Percentiles rank a stretch among this genome's conserved stretches.
Conservation (phyloP, 2,797 vertebrate species). For the Scolopax bukidnonensis region DNA sequence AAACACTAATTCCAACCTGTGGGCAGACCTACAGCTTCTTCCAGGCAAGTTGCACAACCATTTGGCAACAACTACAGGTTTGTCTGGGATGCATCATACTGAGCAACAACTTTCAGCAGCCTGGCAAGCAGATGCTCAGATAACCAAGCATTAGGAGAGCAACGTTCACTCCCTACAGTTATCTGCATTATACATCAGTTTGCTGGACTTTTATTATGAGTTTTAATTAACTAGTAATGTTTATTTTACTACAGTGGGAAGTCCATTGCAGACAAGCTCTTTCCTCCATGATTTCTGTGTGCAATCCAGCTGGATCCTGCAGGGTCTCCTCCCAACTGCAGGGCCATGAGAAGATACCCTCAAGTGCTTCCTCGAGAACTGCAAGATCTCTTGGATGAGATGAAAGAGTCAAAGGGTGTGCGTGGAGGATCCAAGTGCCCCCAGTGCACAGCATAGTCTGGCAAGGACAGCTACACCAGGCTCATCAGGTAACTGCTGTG, state of each 20-base stretch:
- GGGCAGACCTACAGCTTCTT: background rate
- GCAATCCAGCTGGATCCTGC: background rate
- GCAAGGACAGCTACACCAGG: background rate
- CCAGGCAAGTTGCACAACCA: accelerated
- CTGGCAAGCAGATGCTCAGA: background rate
- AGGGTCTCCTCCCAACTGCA: background rate
- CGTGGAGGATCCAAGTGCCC: background rate
- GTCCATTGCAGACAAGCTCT: background rate
- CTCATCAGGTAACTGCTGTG: background rate
- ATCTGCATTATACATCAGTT: background rate
- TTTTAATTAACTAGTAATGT: background rate
- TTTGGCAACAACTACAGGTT: background rate
- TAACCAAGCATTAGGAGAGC: background rate
- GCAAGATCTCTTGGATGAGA: background rate
- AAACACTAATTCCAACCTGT: background rate
- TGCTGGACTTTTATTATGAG: background rate
- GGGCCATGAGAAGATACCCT: background rate
- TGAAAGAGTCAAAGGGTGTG: accelerated
- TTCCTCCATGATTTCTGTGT: background rate
- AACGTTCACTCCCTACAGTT: too few relatives aligned
- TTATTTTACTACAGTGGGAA: background rate
- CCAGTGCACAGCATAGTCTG: background rate
- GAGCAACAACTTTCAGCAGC: background rate
- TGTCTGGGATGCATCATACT: background rate
- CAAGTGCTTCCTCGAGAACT: background rate